A percentile compares a stretch with the other conserved stretches of the same genome.
These are phyloP conservation scores for Prenolepis imparis DNA, from an alignment of 2,888 invertebrate species.

Conservation along the genomic window DNA sequence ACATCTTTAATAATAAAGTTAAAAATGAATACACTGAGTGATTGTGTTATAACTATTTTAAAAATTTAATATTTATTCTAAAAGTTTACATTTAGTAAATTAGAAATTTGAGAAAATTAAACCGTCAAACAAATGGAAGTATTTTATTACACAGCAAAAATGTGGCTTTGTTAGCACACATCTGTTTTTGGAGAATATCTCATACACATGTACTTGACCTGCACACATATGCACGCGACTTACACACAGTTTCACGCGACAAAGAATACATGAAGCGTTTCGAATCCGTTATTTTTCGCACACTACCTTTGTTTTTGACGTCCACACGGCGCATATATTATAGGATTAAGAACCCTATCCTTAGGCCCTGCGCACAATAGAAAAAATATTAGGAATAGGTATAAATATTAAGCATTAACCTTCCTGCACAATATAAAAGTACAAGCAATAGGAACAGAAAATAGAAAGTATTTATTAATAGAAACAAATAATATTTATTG, in stretches of 20 bases:
- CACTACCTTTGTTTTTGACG: constrained; percentile 34
- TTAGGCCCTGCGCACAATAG: no score
- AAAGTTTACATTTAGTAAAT: not conserved
- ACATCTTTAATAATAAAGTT: no score
- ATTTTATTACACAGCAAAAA: not conserved
- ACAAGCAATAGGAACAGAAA: no score
- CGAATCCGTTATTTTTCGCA: constrained; percentile 34
- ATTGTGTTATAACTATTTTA: not conserved
- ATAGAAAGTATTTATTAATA: no score
- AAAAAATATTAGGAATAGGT: no score
- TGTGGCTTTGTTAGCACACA: not conserved
- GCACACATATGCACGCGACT: not conserved
- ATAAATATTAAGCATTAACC: no score
- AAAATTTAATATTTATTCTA: not conserved
- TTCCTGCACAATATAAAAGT: no score
- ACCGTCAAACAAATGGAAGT: not conserved
- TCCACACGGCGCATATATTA: constrained; percentile 58
- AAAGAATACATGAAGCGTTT: constrained; percentile 36
- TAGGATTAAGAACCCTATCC: constrained; percentile 63
- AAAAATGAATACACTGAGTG: not conserved
- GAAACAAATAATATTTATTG: no score
- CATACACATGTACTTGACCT: not conserved
- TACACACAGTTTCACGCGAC: not conserved
- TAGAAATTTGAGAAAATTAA: not conserved
- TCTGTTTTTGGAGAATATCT: not conserved